Conservation (phyloP, 92 coral and sea anemone species). For the Paramuricea clavata region DNA sequence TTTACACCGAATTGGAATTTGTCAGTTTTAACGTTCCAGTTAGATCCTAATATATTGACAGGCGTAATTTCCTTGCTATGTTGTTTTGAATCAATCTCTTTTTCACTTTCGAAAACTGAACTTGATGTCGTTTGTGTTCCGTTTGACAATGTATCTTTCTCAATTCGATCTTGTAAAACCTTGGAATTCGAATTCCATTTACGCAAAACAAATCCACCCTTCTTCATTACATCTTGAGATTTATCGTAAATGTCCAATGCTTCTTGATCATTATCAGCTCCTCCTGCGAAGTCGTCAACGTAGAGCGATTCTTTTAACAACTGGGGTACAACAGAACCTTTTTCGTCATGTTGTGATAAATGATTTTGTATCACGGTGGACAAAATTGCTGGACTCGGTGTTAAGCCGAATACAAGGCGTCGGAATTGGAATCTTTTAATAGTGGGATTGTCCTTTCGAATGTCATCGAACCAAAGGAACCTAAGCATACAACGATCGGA, state of each 20-base stretch:
- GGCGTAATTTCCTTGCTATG: background rate
- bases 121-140: no score
- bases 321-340: background rate
- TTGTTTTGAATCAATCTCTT: background rate
- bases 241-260: slow-evolving; percentile 40
- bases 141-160: slow-evolving; percentile 20
- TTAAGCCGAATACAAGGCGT: slow-evolving; percentile 21
- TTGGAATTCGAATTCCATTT: slow-evolving; percentile 69
- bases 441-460: background rate
- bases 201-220: slow-evolving; percentile 68
- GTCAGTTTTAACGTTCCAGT: slow-evolving; percentile 65
- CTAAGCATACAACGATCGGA: background rate
- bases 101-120: background rate
- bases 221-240: slow-evolving; percentile 50
- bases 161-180: slow-evolving; percentile 53
- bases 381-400: slow-evolving; percentile 24
- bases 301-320: slow-evolving; percentile 15
- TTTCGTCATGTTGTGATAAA: background rate
- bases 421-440: slow-evolving; percentile 1
- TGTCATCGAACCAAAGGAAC: slow-evolving; percentile 7
- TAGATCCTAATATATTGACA: slow-evolving; percentile 66
- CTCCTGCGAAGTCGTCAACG: slow-evolving; percentile 36
- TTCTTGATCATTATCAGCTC: background rate
- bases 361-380: slow-evolving; percentile 15
- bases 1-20: slow-evolving; percentile 40